Conservation (phyloP, 2,888 invertebrate genomes). For the Cremastinae sp. region DNA sequence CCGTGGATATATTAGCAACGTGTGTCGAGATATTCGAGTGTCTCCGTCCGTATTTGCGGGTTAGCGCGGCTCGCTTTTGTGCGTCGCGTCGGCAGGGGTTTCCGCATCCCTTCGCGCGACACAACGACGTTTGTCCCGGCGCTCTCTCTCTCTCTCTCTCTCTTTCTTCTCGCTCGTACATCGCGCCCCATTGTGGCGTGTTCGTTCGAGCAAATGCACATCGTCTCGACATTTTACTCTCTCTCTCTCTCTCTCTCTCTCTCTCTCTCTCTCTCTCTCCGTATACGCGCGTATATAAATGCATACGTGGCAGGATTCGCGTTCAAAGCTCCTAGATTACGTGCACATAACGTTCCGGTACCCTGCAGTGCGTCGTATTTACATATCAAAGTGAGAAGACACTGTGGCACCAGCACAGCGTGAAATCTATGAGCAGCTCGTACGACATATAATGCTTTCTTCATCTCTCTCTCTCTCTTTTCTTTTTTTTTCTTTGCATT, state of each 20-base stretch:
- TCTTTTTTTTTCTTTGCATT: background rate
- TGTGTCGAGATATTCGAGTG: constrained; percentile 47
- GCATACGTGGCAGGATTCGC: constrained; percentile 35
- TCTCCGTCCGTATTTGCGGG: constrained; percentile 56
- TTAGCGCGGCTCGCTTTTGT: constrained; percentile 43
- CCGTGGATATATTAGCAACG: constrained; percentile 56
- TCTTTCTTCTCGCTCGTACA: background rate
- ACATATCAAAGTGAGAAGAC: constrained; percentile 79
- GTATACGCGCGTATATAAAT: constrained; percentile 39
- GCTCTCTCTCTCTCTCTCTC: constrained; percentile 16
- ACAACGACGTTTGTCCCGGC: constrained; percentile 52
- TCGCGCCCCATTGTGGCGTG: constrained; percentile 77
- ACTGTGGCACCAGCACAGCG: constrained; percentile 57
- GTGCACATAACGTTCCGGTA: constrained; percentile 63
- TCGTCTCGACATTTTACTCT: constrained; percentile 64
- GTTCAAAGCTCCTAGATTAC: constrained; percentile 54
- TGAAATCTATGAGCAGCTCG: constrained; percentile 49
- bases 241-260: constrained; percentile 34
- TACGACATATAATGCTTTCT: constrained; percentile 61
- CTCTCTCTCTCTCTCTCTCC: constrained; percentile 24
- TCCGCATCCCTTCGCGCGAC: constrained; percentile 53
- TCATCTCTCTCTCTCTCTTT: background rate
- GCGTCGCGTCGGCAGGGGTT: constrained; percentile 42
- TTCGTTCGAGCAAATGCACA: constrained; percentile 79
- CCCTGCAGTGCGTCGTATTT: constrained; percentile 77